A percentile compares a stretch with the other conserved stretches of the same genome.
Conservation (phyloP, 1,140 invertebrate species). For the Drosophila quadrilineata region DNA sequence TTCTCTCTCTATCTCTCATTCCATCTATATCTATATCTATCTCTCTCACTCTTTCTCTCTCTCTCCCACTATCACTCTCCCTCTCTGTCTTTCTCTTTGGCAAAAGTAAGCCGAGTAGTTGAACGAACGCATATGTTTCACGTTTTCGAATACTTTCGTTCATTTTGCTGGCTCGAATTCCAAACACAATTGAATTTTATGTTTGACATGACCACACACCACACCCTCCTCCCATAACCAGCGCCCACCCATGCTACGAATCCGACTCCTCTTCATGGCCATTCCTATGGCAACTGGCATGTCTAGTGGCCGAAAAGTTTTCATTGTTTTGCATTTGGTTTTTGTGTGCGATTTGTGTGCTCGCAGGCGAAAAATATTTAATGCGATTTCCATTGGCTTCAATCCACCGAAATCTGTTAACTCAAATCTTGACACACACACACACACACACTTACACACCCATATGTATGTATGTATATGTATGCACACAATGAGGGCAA, state of each 20-base stretch:
- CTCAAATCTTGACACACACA: conserved; percentile 13
- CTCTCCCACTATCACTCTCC: not conserved
- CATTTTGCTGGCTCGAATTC: conserved; percentile 49
- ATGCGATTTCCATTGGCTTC: conserved; percentile 67
- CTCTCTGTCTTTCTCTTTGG: not conserved
- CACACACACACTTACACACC: conserved; percentile 1
- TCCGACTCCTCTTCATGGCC: no score
- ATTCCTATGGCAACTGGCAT: no score
- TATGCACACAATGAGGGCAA: not conserved
- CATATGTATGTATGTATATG: not conserved
- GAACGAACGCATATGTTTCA: conserved; percentile 46
- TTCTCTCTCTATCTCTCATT: not conserved
- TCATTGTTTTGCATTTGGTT: conserved; percentile 49
- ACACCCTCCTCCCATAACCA: not conserved
- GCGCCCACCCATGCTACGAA: not conserved
- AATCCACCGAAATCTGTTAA: conserved; percentile 21
- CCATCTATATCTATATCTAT: no score
- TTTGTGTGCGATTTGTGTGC: conserved; percentile 47
- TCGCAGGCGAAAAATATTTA: conserved; percentile 55
- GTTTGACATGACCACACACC: conserved; percentile 60
- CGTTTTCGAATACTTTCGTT: conserved; percentile 19
- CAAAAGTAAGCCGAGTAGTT: not conserved
- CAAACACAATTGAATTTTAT: conserved; percentile 75
- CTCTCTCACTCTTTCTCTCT: not conserved
- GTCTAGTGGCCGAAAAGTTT: conserved; percentile 37